Base-by-base conservation (phyloP, 2,888 invertebrate species). In the Yponomeuta plumbellus region DNA sequence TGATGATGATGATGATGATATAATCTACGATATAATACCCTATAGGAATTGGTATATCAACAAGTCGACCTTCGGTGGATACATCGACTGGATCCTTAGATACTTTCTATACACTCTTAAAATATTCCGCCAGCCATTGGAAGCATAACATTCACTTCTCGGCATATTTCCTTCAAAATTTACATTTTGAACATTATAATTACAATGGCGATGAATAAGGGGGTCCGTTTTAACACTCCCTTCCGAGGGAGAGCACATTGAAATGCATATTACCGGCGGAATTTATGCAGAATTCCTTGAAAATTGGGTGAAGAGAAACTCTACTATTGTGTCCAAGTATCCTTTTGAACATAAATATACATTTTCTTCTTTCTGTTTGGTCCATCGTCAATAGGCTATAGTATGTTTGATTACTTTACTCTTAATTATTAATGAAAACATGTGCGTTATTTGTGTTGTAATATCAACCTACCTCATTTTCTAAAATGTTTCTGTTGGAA, bases 121-220 rank as follows among this genome's bases (percentile, higher is more conserved):
- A 52, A 52, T 52, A 59, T 59, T 59, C 21, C 8, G 21, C 6
- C 22, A 65, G 13, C 57, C 26, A 21, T 61, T 65, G 11, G 5
- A 62, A 56, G 65, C 23, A 65, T 57, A 39, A 66, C 22, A 68
- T 64, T 66, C 52, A 64, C 40, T 61, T 22, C 64, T 65, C 61
- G 68, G 67, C 68, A 71, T 73, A 74, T 76, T 78, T 74, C 69
- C 70, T 70, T 64, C 66, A 65, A 74, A 77, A 79, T 80, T 83
- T 78, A 74, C 76, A 79, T 81, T 80, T 76, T 69, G 75, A 75
- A 71, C 75, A 76, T 77, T 72, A 79, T 75, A 79, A 80, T 81
- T 75, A 76, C 72, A 74, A 74, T 75, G 74, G 72, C 75, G 70
- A 75, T 73, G 70, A 40, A 72, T 71, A 70, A 71, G 72, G 76